phyloP scores from a whole-genome alignment of 1,140 invertebrate species.

The Cotesia vestalis region DNA sequence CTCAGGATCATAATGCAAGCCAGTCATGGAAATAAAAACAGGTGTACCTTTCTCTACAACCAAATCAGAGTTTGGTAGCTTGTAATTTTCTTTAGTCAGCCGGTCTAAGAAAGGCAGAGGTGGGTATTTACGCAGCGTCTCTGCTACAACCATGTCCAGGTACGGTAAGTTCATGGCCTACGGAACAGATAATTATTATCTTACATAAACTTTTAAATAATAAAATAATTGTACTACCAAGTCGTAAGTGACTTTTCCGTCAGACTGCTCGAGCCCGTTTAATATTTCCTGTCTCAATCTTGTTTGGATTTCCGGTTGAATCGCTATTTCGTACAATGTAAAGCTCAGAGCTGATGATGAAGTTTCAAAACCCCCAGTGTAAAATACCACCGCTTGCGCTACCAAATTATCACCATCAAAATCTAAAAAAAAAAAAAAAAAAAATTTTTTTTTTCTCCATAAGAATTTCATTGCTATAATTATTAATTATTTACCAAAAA shows the following conservation, averaged over 20 bases:
- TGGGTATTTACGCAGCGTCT: conserved; percentile 71
- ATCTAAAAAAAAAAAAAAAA: conserved; percentile 44
- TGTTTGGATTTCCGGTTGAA: conserved; percentile 67
- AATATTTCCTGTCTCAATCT: conserved; percentile 67
- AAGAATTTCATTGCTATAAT: too few relatives aligned
- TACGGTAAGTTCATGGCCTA: conserved; percentile 41
- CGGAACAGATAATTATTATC: not conserved
- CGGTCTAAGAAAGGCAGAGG: conserved; percentile 67
- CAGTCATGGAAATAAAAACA: conserved; percentile 59
- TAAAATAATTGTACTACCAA: conserved; percentile 26
- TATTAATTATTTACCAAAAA: conserved; percentile 38
- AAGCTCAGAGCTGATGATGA: conserved; percentile 73
- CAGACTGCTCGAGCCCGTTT: conserved; percentile 52
- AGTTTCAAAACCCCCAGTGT: conserved; percentile 75
- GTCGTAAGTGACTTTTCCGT: conserved; percentile 65
- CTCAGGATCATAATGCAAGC: conserved; percentile 65
- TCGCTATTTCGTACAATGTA: conserved; percentile 67
- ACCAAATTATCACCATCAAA: conserved; percentile 73
- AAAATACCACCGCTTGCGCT: conserved; percentile 73
- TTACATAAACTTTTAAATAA: not conserved
- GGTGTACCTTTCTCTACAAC: conserved; percentile 62
- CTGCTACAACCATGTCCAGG: conserved; percentile 56
- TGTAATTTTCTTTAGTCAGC: conserved; percentile 57
- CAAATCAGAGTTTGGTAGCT: conserved; percentile 54
- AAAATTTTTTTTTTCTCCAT: too few relatives aligned